Percentiles rank a stretch among this genome's conserved stretches.
Evolutionary conservation across 2,888 invertebrate genomes (phyloP).

Genomic region (Melieria picta): DNA sequence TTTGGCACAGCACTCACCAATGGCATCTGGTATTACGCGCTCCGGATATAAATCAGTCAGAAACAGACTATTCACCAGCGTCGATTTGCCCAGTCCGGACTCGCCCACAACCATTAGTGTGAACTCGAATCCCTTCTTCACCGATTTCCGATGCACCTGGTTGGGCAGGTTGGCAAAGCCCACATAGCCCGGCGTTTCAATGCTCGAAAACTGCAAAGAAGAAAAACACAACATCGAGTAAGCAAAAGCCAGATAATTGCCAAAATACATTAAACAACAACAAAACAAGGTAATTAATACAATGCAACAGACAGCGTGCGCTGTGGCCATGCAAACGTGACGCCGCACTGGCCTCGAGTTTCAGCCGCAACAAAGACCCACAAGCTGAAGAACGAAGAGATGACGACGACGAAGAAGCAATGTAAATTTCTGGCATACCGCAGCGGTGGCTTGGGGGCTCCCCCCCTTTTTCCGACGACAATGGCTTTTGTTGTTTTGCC

Average conservation of each 20-base stretch:
- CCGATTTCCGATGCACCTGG: conserved; percentile 96
- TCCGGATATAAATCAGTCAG: conserved; percentile 95
- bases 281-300: conserved; percentile 6
- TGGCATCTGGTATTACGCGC: conserved; percentile 86
- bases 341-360: conserved; percentile 20
- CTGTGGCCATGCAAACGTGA: conserved; percentile 27
- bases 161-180: conserved; percentile 88
- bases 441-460: too few relatives aligned
- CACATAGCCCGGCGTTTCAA: conserved; percentile 87
- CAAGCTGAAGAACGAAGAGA: too few relatives aligned
- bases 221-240: conserved; percentile 27
- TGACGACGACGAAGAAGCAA: neutral
- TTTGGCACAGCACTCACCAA: conserved; percentile 71
- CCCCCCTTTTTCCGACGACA: too few relatives aligned
- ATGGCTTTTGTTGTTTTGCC: too few relatives aligned
- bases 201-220: conserved; percentile 77
- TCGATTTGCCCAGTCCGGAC: conserved; percentile 93
- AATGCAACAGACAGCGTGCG: conserved; percentile 12
- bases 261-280: conserved; percentile 10
- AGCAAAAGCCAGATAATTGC: neutral
- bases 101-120: conserved; percentile 96
- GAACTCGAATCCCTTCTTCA: conserved; percentile 97
- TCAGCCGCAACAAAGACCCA: neutral
- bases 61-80: conserved; percentile 93
- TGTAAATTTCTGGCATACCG: conserved; percentile 5